Base-by-base conservation (phyloP, 2,113 vertebrate species). In the Podilymbus podiceps region DNA sequence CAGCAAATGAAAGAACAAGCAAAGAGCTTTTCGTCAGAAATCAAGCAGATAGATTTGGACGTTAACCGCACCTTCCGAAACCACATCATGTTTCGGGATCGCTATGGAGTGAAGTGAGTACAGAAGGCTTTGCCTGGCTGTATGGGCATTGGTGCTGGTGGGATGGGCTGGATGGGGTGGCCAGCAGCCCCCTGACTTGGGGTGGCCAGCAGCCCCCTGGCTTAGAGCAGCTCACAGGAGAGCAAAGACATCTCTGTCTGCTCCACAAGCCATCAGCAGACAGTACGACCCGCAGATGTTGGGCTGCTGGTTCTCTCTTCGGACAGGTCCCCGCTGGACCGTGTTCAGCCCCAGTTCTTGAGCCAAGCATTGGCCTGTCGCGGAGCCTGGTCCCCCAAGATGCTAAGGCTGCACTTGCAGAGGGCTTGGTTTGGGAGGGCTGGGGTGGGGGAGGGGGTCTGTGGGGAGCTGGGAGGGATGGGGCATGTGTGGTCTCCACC, bases 41-140 rank as follows among this genome's bases (percentile, higher is more conserved):
- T 99, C 93, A 99, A 99, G 91, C 99, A 99, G 97, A 99, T 99
- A 10, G 99, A 99, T 88, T 85, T 99, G 72, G 99, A 99, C 3
- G 98, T 99, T 71, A 99, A 99, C 97, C 98, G 99, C 88, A 99
- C 99, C 47, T 99, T 99, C 96, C 98, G 99, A 62, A 99, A 99
- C 97, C 99, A 99, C 96, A 98, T 99, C 96, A 99, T 99, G 99
- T 99, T 99, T 79, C 99, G 98, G 97, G 98, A 99, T 44, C 98
- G 99, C 93, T 99, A 99, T 6, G 99, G 99, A 92, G 98, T 99
- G 94, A 99, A 98, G 99, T 99, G 97, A 98, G 99, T 98, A 58
- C 3, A 1, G 31, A 23, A 47, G 30, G 38, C 33, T 75, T 69
- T 5, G 3, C 0, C 0, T 22, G 46, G 55, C 68, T 72, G 3